Evolutionary conservation across 2,113 vertebrate genomes (phyloP).

Genomic region (Ammodytes marinus): DNA sequence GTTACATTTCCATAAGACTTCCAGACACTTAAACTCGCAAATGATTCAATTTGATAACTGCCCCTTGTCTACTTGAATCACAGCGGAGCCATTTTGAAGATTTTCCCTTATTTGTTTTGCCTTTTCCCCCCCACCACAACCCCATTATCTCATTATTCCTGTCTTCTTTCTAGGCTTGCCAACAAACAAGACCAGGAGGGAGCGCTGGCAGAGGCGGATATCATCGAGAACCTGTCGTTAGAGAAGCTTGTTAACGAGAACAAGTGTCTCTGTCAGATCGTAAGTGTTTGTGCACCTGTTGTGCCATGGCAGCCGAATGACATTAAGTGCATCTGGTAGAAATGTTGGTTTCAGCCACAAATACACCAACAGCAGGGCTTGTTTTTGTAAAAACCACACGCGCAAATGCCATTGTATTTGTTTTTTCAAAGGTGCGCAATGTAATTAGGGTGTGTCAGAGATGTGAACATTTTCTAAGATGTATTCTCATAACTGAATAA

Average conservation of each 20-base stretch:
- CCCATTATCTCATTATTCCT: neutral
- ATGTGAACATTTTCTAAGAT: too few species aligned
- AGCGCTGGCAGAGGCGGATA: conserved; percentile 93
- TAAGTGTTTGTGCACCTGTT: conserved; percentile 83
- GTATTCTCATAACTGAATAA: too few species aligned
- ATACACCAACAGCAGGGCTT: neutral
- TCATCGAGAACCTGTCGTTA: conserved; percentile 94
- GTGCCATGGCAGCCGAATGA: conserved; percentile 4
- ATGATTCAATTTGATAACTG: neutral
- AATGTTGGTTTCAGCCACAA: neutral
- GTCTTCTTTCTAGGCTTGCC: conserved; percentile 86
- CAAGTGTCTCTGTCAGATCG: conserved; percentile 96
- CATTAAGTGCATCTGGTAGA: conserved; percentile 25
- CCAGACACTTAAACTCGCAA: neutral
- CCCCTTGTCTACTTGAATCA: neutral
- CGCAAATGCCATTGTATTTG: neutral
- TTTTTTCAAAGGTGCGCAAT: neutral
- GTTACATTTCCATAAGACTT: conserved; percentile 33
- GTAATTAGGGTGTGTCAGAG: too few species aligned
- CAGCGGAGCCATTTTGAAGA: neutral
- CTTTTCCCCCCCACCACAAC: neutral
- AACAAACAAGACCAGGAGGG: conserved; percentile 97
- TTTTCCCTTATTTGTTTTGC: neutral
- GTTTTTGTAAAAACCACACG: neutral
- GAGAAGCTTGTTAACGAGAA: conserved; percentile 95